Evolutionary conservation across 2,113 vertebrate species (phyloP).

Genomic region (Chroicocephalus ridibundus): DNA sequence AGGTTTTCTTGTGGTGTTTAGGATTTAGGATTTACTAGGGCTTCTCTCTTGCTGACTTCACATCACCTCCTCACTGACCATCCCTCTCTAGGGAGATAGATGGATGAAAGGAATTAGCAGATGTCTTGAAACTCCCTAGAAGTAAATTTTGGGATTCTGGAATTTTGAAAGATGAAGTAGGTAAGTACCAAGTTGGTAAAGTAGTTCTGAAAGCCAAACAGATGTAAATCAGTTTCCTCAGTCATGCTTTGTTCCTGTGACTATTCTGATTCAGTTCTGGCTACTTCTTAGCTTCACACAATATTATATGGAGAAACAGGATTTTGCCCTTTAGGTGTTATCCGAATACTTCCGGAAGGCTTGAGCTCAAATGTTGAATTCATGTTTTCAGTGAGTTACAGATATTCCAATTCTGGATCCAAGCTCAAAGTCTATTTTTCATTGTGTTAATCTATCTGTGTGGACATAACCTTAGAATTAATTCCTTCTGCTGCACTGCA

Average conservation of each 20-base stretch:
- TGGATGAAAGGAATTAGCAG: not conserved
- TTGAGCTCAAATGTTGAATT: not conserved
- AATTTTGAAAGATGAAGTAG: constrained; percentile 3
- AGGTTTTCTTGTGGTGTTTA: not conserved
- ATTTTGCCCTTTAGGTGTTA: not conserved
- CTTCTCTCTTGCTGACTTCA: not conserved
- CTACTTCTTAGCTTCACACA: not conserved
- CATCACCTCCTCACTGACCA: not conserved
- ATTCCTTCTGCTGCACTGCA: not conserved
- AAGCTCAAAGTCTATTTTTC: not conserved
- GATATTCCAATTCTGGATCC: not conserved
- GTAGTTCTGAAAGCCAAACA: not conserved
- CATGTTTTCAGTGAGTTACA: not conserved
- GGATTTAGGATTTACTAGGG: constrained; percentile 2
- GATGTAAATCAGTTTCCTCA: not conserved
- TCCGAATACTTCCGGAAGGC: not conserved
- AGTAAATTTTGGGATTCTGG: not conserved
- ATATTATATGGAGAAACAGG: not conserved
- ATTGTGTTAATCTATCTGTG: not conserved
- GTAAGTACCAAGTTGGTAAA: not conserved
- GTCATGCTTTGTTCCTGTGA: not conserved
- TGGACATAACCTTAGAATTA: not conserved
- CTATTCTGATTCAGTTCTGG: not conserved
- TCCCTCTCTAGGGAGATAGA: constrained; percentile 6
- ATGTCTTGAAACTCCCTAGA: constrained; percentile 20